These are phyloP conservation scores for Galeopterus variegatus DNA, from an alignment of 2,113 vertebrate species.

Conservation along the genomic window DNA sequence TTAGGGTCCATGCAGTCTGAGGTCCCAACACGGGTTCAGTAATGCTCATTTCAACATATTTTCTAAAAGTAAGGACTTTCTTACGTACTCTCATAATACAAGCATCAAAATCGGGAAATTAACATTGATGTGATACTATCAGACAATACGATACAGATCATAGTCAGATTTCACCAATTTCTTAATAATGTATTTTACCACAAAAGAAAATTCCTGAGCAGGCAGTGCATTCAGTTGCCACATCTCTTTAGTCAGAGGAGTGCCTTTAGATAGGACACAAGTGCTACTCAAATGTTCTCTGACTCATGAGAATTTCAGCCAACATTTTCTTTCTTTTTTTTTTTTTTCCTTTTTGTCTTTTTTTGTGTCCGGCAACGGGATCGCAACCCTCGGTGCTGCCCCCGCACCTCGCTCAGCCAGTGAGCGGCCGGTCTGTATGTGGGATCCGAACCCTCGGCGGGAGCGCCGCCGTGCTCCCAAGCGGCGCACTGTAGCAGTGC, in stretches of 20 bases:
- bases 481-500: too few species aligned
- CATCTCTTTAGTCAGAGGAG: neutral
- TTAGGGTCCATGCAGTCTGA: too few species aligned
- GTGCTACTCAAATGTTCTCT: neutral
- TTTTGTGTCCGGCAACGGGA: too few species aligned
- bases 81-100: neutral
- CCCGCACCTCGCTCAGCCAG: too few species aligned
- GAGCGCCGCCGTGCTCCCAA: too few species aligned
- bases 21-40: too few species aligned
- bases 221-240: neutral
- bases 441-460: too few species aligned
- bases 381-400: too few species aligned
- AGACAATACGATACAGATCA: neutral
- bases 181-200: neutral
- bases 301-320: neutral
- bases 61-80: conserved; percentile 9
- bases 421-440: too few species aligned
- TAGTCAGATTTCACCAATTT: neutral
- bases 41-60: neutral
- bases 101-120: conserved; percentile 31
- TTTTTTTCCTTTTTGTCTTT: too few species aligned
- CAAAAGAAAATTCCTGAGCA: neutral
- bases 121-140: neutral
- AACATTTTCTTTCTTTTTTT: too few species aligned
- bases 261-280: neutral